phyloP scores from a whole-genome alignment of 2,888 invertebrate genomes.

The Mamestra brassicae region DNA sequence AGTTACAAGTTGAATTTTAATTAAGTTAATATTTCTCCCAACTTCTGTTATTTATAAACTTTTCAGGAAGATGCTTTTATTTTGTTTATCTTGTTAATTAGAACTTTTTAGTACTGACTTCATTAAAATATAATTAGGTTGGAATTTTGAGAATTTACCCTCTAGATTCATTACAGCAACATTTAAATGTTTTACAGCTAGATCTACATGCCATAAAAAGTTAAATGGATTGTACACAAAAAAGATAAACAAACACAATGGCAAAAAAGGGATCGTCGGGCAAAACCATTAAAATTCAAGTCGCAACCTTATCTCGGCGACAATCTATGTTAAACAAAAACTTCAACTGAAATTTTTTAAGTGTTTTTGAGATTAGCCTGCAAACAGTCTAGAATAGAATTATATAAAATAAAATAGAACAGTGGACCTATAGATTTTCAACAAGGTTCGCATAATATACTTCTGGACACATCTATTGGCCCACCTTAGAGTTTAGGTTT shows the following conservation, averaged over 20 bases:
- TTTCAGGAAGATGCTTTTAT: neutral
- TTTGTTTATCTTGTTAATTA: constrained; percentile 17
- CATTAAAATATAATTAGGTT: constrained; percentile 1
- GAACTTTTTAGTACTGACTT: neutral
- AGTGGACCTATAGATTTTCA: neutral
- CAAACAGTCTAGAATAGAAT: neutral
- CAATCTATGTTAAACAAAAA: neutral
- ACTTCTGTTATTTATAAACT: constrained; percentile 4
- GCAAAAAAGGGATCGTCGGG: neutral
- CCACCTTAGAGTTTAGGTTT: too few relatives aligned
- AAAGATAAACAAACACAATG: neutral
- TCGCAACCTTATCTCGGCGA: neutral
- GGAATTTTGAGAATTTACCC: neutral
- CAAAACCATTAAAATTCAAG: neutral
- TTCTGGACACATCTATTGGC: too few relatives aligned
- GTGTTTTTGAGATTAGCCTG: neutral
- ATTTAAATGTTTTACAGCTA: neutral
- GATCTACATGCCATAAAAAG: neutral
- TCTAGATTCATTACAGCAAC: neutral
- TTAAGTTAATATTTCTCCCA: constrained; percentile 16
- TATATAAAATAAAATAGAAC: neutral
- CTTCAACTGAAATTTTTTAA: neutral
- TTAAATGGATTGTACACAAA: neutral
- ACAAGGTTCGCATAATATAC: neutral
- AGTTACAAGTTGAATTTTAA: constrained; percentile 16